A percentile compares a stretch with the other conserved stretches of the same genome.
Evolutionary conservation across 2,888 invertebrate genomes (phyloP).

Genomic region (Cremastobaeus sp.): DNA sequence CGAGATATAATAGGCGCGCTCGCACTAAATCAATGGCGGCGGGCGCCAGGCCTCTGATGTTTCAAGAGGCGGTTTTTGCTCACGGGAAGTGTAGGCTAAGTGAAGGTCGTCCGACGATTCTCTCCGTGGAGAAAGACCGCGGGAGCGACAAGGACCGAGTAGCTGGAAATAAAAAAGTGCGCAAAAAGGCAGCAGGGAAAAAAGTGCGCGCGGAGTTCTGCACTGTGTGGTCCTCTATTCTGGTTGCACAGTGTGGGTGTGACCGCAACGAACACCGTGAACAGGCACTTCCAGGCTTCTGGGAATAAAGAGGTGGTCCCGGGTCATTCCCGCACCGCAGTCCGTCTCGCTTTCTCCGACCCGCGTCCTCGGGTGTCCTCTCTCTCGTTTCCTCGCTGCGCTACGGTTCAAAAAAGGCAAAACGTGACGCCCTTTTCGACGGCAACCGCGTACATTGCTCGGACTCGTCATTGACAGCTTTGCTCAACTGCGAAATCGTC

Average conservation of each 20-base stretch:
- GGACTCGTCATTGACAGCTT: conserved; percentile 52
- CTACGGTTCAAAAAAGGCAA: conserved; percentile 61
- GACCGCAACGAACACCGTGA: conserved; percentile 71
- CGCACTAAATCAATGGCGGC: conserved; percentile 64
- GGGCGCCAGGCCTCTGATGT: conserved; percentile 71
- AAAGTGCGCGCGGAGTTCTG: conserved; percentile 56
- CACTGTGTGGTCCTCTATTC: conserved; percentile 65
- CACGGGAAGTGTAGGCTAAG: conserved; percentile 68
- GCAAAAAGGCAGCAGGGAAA: conserved; percentile 55
- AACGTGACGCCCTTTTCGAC: conserved; percentile 61
- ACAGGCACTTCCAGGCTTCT: conserved; percentile 70
- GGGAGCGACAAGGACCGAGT: conserved; percentile 30
- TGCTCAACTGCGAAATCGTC: conserved; percentile 61
- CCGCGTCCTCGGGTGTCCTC: not conserved
- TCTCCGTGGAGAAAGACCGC: conserved; percentile 25
- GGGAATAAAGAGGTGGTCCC: conserved; percentile 64
- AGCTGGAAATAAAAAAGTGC: conserved; percentile 35
- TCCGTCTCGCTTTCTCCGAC: conserved; percentile 4
- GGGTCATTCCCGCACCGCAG: conserved; percentile 39
- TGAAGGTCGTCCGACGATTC: conserved; percentile 67
- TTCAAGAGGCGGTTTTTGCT: conserved; percentile 70
- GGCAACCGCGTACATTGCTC: conserved; percentile 49
- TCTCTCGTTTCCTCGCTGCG: conserved; percentile 9
- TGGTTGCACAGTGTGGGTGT: conserved; percentile 67
- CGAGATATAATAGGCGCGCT: conserved; percentile 61